Evolutionary conservation across 2,113 vertebrate species (phyloP).

Genomic region (Callipepla squamata): DNA sequence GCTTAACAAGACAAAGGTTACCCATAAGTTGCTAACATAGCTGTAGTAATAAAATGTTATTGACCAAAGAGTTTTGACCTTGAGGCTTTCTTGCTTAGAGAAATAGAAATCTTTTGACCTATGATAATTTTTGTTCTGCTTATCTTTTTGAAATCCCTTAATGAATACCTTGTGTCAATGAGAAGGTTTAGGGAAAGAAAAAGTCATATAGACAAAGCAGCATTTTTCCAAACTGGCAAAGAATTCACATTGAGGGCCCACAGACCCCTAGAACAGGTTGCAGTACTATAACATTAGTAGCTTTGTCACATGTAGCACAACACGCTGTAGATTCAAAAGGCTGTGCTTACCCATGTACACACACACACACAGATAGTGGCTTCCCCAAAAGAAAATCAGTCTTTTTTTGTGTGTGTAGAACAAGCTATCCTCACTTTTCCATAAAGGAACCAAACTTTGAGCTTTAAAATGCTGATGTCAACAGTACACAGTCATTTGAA

Average conservation of each 20-base stretch:
- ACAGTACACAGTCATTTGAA: conserved; percentile 47
- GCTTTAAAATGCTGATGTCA: background rate
- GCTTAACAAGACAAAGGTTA: conserved; percentile 50
- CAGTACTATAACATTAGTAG: conserved; percentile 75
- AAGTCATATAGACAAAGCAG: conserved; percentile 77
- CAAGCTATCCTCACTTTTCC: background rate
- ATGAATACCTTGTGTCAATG: conserved; percentile 18
- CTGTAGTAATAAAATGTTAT: conserved; percentile 36
- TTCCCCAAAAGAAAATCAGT: conserved; percentile 62
- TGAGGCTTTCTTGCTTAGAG: conserved; percentile 22
- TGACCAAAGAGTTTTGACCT: conserved; percentile 15
- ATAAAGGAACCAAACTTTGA: conserved; percentile 57
- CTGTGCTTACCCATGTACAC: conserved; percentile 39
- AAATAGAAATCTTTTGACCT: conserved; percentile 40
- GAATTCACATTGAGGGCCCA: conserved; percentile 80
- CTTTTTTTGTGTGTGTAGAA: background rate
- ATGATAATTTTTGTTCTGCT: conserved; percentile 30
- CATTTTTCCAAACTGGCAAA: conserved; percentile 76
- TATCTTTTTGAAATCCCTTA: conserved; percentile 44
- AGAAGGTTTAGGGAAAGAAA: conserved; percentile 44
- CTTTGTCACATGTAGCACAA: conserved; percentile 74
- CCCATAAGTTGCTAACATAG: conserved; percentile 41
- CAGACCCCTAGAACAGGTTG: conserved; percentile 59
- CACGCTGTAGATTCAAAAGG: conserved; percentile 60
- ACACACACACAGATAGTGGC: conserved; percentile 58